phyloP scores from a whole-genome alignment of 2,888 invertebrate genomes.

The Netelia inedita region DNA sequence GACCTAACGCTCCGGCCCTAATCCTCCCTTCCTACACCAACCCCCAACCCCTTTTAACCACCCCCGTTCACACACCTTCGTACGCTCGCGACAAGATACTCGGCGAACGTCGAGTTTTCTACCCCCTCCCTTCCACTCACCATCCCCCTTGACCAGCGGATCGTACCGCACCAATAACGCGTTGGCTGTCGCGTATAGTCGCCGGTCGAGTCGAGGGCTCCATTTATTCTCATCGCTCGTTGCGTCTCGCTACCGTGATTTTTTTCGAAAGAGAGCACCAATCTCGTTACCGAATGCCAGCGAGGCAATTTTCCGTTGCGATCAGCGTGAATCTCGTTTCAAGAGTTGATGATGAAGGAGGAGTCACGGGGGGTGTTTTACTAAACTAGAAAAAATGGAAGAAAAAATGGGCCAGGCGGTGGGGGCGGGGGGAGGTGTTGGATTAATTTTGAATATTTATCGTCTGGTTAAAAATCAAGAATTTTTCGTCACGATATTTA shows the following conservation, averaged over 20 bases:
- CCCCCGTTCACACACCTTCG: background rate
- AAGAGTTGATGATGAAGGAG: background rate
- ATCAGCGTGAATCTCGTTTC: background rate
- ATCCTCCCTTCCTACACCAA: constrained; percentile 43
- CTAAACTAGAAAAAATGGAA: too few species aligned
- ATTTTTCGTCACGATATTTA: too few species aligned
- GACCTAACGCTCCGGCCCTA: constrained; percentile 56
- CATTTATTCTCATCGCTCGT: too few species aligned
- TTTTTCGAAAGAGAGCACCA: too few species aligned
- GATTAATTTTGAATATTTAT: too few species aligned
- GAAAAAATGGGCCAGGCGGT: too few species aligned
- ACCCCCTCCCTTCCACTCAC: constrained; percentile 29
- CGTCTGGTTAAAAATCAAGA: too few species aligned
- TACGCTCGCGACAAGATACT: background rate
- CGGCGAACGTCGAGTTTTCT: background rate
- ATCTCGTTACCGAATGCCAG: too few species aligned
- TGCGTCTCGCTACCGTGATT: too few species aligned
- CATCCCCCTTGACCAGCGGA: constrained; percentile 1
- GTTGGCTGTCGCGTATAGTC: background rate
- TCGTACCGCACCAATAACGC: constrained; percentile 40
- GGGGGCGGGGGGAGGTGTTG: too few species aligned
- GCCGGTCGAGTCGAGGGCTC: too few species aligned
- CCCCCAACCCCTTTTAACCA: background rate
- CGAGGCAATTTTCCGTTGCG: background rate
- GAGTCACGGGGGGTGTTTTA: background rate